Base-by-base conservation (phyloP, 1,140 invertebrate genomes). In the Dendroctonus ponderosae region DNA sequence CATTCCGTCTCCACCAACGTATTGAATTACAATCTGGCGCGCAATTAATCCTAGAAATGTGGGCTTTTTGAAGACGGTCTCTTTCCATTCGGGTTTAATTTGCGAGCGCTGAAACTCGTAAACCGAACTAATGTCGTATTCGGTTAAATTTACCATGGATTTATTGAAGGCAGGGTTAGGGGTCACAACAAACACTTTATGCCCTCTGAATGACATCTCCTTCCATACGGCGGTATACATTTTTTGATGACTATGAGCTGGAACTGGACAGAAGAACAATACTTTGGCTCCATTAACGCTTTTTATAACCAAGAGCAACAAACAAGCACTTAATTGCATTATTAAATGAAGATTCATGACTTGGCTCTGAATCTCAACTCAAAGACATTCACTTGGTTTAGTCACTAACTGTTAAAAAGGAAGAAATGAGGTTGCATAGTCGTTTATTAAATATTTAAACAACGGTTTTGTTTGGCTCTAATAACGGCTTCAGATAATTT, bases 241-340 rank as follows among this genome's bases (percentile, higher is more conserved):
- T 9, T 83, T 75, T 74, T 85, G 84, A 71, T 87, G 85, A 66
- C 85, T 86, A 48, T 80, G 75, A 0, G 82, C 81, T 0, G 82
- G 77, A 7, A 75, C 73, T 3, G 82, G 74, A 59, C 82, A 74
- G 0, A 83, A 69, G 3, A 76, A 80, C 14, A 87, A 72, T 49
- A 87, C 86, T 62, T 72, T 78, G 51, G 78, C 76, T 48, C 62
- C 40, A 56, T 56, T n/a, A 40, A 37, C 50, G 7, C 8, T 15
- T 12, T 15, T 12, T 12, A 51, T 12, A 51, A 3, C 12, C 2
- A 46, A 46, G 9, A 46, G 12, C 9, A 46, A 46, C 44, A 46
- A 5, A 5, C 9, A 46, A 4, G 12, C 9, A 46, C 9, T 46
- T 12, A 46, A 9, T 12, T 46, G 44, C 26, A 26, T 2, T 2